Base-by-base conservation (phyloP, 2,113 vertebrate genomes). In the Vireo altiloquus region DNA sequence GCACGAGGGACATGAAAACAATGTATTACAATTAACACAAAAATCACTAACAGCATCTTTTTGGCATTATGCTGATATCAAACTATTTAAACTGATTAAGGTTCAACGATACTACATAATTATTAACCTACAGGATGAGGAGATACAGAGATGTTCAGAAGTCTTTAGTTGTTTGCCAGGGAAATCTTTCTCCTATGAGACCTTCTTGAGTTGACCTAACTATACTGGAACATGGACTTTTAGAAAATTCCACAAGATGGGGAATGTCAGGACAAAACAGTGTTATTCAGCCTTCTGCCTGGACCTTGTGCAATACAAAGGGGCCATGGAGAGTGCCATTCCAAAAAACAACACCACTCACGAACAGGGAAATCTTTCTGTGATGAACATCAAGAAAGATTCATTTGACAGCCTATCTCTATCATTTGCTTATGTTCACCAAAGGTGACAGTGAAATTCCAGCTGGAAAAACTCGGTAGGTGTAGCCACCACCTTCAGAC, bases 211-310 rank as follows among this genome's bases (percentile, higher is more conserved):
- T 12, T 86, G 42, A 61, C 13, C 52, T 61, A 78, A 42, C 24
- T 1, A 1, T 18, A 57, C 5, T 6, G 24, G 17, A 78, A 9
- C 42, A 91, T 5, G 11, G 24, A 47, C 18, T 74, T 65, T 23
- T 3, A 63, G 10, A 71, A 71, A 33, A 53, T 44, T 42, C 49
- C 25, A 8, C 22, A 74, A 70, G 42, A 74, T 1, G 2, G 10
- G 44, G 14, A 54, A 8, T 0, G 0, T 57, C 35, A 83, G 49
- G 24, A 53, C 49, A 75, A 47, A 60, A 66, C 12, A 21, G 3
- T 39, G 2, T n/a, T 74, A 31, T 25, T 61, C 61, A 75, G 24
- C 11, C 30, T 81, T 68, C 23, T 35, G 53, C 8, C 54, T 54
- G 28, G 28, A 71, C 4, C 12, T 46, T 56, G 7, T 39, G 31